Conservation (phyloP, 2,113 vertebrate genomes). For the Rhynchomys soricoides region DNA sequence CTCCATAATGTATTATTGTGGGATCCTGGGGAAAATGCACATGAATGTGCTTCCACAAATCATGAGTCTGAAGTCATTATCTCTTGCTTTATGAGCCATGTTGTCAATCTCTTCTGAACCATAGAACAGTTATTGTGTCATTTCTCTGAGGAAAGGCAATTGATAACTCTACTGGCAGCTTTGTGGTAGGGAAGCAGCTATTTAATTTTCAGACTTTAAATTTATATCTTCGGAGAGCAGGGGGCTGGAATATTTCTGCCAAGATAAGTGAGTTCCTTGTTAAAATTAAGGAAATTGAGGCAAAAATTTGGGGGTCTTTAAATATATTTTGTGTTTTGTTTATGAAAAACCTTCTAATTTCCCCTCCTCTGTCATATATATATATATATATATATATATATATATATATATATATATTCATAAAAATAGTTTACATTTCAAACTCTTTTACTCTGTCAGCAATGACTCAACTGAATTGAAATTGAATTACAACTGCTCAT, state of each 20-base stretch:
- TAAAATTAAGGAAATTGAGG: background rate
- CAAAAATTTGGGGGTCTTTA: background rate
- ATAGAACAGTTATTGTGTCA: constrained; percentile 7
- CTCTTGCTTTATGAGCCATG: constrained; percentile 6
- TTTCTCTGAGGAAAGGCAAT: constrained; percentile 12
- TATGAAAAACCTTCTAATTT: background rate
- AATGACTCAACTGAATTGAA: background rate
- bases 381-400: background rate
- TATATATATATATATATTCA: background rate
- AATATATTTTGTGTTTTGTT: background rate
- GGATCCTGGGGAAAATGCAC: background rate
- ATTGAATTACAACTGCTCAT: background rate
- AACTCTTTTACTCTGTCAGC: background rate
- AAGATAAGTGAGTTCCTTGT: background rate
- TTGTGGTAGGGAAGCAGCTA: background rate
- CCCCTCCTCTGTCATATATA: fast-evolving
- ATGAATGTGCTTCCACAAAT: constrained; percentile 54
- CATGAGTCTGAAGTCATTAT: constrained; percentile 59
- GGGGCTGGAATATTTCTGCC: background rate
- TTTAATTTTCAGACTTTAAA: constrained; percentile 54
- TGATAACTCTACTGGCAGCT: background rate
- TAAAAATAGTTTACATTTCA: background rate
- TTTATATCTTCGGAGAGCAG: background rate
- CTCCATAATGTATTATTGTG: constrained; percentile 10
- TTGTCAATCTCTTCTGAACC: constrained; percentile 61